Base-by-base conservation (phyloP, 2,888 invertebrate genomes). In the Mimas tiliae region DNA sequence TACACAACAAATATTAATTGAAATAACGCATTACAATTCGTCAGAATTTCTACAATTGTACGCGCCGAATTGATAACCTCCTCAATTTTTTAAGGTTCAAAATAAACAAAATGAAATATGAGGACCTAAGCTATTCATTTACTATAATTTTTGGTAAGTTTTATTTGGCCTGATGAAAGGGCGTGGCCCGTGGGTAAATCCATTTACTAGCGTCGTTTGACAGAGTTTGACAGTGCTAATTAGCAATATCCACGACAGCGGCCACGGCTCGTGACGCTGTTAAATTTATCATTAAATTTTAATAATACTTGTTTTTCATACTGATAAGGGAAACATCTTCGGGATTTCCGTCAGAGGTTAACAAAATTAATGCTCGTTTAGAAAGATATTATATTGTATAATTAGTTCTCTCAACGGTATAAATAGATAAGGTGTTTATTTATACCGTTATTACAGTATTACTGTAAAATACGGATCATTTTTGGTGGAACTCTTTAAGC, bases 221-320 rank as follows among this genome's bases (percentile, higher is more conserved):
- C 80, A 79, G 75, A 70, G 70, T 76, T 73, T 70, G 80, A 81
- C 80, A 79, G 75, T 76, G 74, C 75, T 82, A 82, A 82, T n/a
- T 81, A 80, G 75, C 75, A 48, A 68, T 76, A 71, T 74, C 73
- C 73, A 71, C 69, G 75, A 76, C 74, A 72, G 69, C 70, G 69
- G 45, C 52, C 68, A 73, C 72, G 76, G 77, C 69, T 71, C 55
- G 66, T 70, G 75, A 73, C 27, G 27, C 27, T 76, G 74, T 72
- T 76, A 77, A 71, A 72, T 67, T 68, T 68, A 71, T 74, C 65
- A 69, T 68, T 72, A 67, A 27, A 27, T n/a, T n/a, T n/a, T 27
- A 72, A 68, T 53, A 68, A 33, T 53, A 66, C 45, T 47, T 66
- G 53, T 52, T 63, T 62, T 62, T 52, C 45, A 34, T 16, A 45